Conservation (phyloP, 2,888 invertebrate species). For the Timandra comae region DNA sequence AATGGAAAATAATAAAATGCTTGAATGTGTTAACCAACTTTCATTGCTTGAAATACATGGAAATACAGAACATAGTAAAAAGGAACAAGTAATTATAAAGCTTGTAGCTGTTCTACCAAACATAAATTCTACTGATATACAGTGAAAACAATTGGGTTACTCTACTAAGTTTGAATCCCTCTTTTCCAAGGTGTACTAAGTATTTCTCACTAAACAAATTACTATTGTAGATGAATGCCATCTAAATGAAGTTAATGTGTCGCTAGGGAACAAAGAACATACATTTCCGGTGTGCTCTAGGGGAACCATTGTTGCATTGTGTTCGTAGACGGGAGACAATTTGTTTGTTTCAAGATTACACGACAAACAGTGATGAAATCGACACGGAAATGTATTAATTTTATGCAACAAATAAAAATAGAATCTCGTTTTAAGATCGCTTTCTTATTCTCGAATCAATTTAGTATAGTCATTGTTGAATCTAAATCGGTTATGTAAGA, state of each 20-base stretch:
- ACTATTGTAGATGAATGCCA: constrained; percentile 21
- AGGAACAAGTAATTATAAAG: too few relatives aligned
- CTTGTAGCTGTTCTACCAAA: too few relatives aligned
- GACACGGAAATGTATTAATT: constrained; percentile 19
- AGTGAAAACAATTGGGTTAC: too few relatives aligned
- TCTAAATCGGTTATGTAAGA: too few relatives aligned
- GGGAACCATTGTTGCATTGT: constrained; percentile 45
- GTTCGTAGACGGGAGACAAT: constrained; percentile 31
- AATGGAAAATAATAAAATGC: too few relatives aligned
- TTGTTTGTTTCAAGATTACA: constrained; percentile 41
- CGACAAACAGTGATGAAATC: constrained; percentile 41
- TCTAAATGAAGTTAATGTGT: constrained; percentile 32
- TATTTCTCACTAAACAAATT: too few relatives aligned
- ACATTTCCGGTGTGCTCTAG: constrained; percentile 35
- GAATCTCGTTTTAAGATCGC: constrained; percentile 14
- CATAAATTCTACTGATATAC: too few relatives aligned
- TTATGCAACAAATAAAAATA: constrained; percentile 11
- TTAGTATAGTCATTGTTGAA: background rate
- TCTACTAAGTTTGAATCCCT: too few relatives aligned
- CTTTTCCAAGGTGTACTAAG: too few relatives aligned
- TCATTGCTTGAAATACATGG: too few relatives aligned
- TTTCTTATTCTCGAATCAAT: constrained; percentile 8
- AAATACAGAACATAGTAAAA: too few relatives aligned
- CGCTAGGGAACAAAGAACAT: constrained; percentile 32
- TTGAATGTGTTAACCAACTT: too few relatives aligned